A percentile compares a stretch with the other conserved stretches of the same genome.
phyloP scores from a whole-genome alignment of 2,888 invertebrate genomes.

The Ormyrus rosae region DNA sequence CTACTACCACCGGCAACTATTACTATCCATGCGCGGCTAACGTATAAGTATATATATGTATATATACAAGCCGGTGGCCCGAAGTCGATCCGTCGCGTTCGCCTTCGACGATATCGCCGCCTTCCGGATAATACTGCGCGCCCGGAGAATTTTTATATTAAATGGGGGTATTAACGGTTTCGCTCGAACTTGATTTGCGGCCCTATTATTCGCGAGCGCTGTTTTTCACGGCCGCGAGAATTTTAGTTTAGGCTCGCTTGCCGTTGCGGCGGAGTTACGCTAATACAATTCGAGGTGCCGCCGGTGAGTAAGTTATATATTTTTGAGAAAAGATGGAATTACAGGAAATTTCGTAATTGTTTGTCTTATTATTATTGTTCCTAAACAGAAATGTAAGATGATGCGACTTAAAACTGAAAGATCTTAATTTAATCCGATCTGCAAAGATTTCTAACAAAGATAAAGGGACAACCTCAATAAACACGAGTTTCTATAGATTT shows the following conservation, averaged over 20 bases:
- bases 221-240: conserved; percentile 21
- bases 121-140: conserved; percentile 13
- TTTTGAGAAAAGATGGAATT: no score
- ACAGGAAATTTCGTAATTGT: no score
- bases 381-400: no score
- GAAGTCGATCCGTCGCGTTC: conserved; percentile 8
- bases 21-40: conserved; percentile 7
- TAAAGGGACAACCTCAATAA: no score
- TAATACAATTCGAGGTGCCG: background rate
- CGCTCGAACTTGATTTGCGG: background rate
- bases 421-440: no score
- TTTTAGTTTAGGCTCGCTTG: background rate
- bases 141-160: conserved; percentile 52
- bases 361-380: no score
- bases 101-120: background rate
- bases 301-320: no score
- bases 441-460: no score
- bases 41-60: background rate
- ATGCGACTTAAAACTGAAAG: no score
- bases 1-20: conserved; percentile 55
- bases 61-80: no score
- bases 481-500: no score
- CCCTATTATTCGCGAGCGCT: background rate
- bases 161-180: background rate
- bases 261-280: background rate